Base-by-base conservation (phyloP, 2,888 invertebrate species). In the Dryococelus australis region DNA sequence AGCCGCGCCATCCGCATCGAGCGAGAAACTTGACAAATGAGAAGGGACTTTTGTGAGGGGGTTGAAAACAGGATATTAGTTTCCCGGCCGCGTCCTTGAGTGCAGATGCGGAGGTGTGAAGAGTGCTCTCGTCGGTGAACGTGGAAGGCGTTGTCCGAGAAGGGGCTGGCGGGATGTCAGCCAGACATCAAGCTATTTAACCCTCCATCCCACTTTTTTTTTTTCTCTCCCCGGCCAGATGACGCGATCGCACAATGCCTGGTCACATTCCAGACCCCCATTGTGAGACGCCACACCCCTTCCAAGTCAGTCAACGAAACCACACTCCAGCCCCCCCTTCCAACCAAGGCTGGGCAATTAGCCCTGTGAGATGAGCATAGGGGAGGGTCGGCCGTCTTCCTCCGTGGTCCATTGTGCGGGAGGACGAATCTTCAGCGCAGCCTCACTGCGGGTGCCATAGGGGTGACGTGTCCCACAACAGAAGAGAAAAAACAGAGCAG, bases 141-240 rank as follows among this genome's bases (percentile, higher is more conserved):
- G 65, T 65, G 65, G 8, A 47, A 47, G 65, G 65, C 65, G 65
- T 65, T 65, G 65, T 51, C 51, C 51, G 20, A 20, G 51, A 20
- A 16, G 51, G 20, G 12, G 51, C 51, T 12, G 65, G 65, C 65
- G 65, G 65, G 65, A 20, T 65, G 65, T 65, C 65, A 65, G 65
- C 65, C 65, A 65, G 65, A 65, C 65, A 65, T 65, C 65, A 65
- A 65, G 65, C n/a, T 65, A 65, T 65, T 65, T 65, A 65, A 65
- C 65, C 65, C 65, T 16, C 47, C 47, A 5, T 35, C 35, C 35
- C 35, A 35, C 35, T 35, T 3, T 35, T 35, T 10, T 47, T 47
- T 47, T 65, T 65, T 65, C 0, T n/a, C 65, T 9, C 65, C 65
- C 65, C 65, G 0, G 24, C 65, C 16, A 47, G 47, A 47, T 16